Conservation (phyloP, 2,113 vertebrate genomes). For the Vidua chalybeata region DNA sequence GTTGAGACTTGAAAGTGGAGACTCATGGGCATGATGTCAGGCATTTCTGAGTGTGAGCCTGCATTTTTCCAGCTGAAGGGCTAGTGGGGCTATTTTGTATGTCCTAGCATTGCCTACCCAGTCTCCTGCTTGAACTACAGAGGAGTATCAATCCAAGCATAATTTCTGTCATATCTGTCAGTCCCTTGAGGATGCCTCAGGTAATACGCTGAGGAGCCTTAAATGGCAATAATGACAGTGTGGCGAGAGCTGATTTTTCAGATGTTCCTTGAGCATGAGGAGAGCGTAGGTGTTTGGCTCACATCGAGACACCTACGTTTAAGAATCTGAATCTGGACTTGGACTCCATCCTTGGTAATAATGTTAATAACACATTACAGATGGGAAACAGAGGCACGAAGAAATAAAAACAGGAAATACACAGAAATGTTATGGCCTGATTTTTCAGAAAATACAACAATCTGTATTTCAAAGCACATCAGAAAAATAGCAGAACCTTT, state of each 20-base stretch:
- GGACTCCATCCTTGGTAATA: not conserved
- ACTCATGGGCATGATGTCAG: not conserved
- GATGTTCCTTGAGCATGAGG: not conserved
- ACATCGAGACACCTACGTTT: not conserved
- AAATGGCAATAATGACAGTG: not conserved
- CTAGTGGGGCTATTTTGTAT: rapidly evolving
- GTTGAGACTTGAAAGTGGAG: not conserved
- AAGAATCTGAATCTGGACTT: not conserved
- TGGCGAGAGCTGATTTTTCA: not conserved
- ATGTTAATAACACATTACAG: not conserved
- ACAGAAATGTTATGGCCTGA: not conserved
- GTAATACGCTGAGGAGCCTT: not conserved
- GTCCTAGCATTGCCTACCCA: not conserved
- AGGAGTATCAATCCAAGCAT: not conserved
- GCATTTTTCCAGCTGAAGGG: not conserved
- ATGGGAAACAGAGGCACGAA: not conserved
- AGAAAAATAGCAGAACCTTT: not conserved
- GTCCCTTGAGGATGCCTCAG: not conserved
- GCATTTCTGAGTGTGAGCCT: not conserved
- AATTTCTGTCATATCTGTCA: not conserved
- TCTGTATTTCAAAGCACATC: not conserved
- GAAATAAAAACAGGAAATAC: not conserved
- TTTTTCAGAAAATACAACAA: not conserved
- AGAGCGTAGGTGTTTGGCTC: not conserved
- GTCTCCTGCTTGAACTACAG: not conserved